Evolutionary conservation across 2,888 invertebrate genomes (phyloP), one percentile per base, ranked within the genome.

Genomic region (Drosophila kambysellisi): DNA sequence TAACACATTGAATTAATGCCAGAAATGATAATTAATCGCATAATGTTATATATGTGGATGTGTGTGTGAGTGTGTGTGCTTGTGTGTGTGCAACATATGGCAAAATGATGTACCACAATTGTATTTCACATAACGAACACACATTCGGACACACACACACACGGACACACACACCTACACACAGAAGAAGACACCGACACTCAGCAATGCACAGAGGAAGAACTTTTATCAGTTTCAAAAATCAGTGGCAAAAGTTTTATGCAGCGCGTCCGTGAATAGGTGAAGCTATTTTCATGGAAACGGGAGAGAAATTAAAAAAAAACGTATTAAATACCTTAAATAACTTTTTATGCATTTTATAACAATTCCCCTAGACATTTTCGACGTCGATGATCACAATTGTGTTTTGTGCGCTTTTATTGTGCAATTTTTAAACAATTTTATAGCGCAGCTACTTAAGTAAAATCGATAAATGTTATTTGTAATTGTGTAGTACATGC

Each of bases 381-480:
- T 66, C 51, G 48, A 54, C 59, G 73, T 50, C 63, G 20, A 51
- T 32, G 39, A 37, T 70, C 41, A 75, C 65, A 52, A 65, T 48
- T 63, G 64, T 67, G 60, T 79, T 79, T 60, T 52, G 72, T 62
- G 51, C 76, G 69, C 68, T 73, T 86, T 79, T 74, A 70, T 73
- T 79, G 79, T 74, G 82, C 76, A 65, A 71, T 81, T 89, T 88
- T 89, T 88, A 78, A 88, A 72, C 62, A 86, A 82, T 89, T 89
- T 89, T 89, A 90, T 80, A 77, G 79, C 69, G 72, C 81, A 67
- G 71, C 71, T 64, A 74, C 68, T 62, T 65, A 66, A 65, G 65
- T 50, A 37, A 63, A 80, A 60, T 59, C 29, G 35, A 70, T 70
- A 71, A 71, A 70, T 61, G 79, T 84, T 71, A 79, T 61, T 71